phyloP scores from a whole-genome alignment of 2,888 invertebrate genomes.

The Drosophila colorata region DNA sequence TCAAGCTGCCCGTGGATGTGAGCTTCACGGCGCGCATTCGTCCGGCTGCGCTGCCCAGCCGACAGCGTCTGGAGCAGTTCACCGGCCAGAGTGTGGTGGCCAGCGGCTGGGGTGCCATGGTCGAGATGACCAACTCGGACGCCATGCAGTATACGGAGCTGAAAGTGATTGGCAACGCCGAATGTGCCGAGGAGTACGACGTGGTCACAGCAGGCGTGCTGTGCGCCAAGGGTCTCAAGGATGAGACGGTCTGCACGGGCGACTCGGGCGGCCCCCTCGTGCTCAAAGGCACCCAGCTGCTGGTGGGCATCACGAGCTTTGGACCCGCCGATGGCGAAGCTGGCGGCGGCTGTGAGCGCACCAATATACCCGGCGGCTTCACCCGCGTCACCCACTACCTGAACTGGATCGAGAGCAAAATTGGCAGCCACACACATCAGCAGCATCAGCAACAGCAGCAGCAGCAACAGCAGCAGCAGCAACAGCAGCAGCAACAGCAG shows the following conservation, averaged over 20 bases:
- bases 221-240: constrained; percentile 83
- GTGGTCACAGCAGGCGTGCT: constrained; percentile 81
- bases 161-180: constrained; percentile 81
- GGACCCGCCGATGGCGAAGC: constrained; percentile 79
- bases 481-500: constrained; percentile 24
- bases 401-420: constrained; percentile 83
- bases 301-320: constrained; percentile 85
- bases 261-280: constrained; percentile 85
- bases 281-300: constrained; percentile 72
- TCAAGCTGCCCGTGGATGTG: constrained; percentile 80
- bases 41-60: constrained; percentile 78
- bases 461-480: constrained; percentile 18
- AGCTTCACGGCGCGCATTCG: constrained; percentile 79
- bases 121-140: constrained; percentile 75
- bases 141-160: constrained; percentile 84
- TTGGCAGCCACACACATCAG: constrained; percentile 58
- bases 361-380: constrained; percentile 83
- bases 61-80: constrained; percentile 60
- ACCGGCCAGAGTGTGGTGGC: constrained; percentile 81
- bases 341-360: constrained; percentile 81
- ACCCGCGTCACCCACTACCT: constrained; percentile 83
- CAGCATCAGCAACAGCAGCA: constrained; percentile 28
- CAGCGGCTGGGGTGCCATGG: constrained; percentile 84
- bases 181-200: constrained; percentile 81
- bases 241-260: constrained; percentile 84